Base-by-base conservation (phyloP, 2,113 vertebrate genomes). In the Otolemur garnettii region DNA sequence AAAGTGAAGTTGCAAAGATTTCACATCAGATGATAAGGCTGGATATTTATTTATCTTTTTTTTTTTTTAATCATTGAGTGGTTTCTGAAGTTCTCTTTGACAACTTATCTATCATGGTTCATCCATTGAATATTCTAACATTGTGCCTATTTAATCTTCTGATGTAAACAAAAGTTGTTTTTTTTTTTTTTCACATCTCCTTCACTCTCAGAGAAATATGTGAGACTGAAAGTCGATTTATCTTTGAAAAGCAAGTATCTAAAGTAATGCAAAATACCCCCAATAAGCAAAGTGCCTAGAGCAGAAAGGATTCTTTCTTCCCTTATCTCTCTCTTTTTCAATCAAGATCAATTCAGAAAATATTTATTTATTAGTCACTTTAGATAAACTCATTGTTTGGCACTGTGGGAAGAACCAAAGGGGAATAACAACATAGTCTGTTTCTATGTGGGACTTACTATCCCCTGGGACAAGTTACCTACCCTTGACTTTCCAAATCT, bases 111-210 rank as follows among this genome's bases (percentile, higher is more conserved):
- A 97, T 98, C 98, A 98, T 4, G 0, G 66, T 66, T 45, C 22
- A 93, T 97, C 93, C 92, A 96, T n/a, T 98, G 97, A 97, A 98
- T 98, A 98, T 98, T 98, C 97, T 98, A 98, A 97, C 95, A 97
- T 82, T 83, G 66, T 97, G 92, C 94, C 30, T 96, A 96, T 98
- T 98, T 98, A 98, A 98, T 98, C 98, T 98, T 98, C 96, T 96
- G 95, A 96, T 98, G 97, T 97, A 98, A 98, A 98, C 97, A 98
- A 98, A 98, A 98, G 94, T 97, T 97, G 57, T 72, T 95, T 96
- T 97, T 88, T 93, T 62, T 95, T 97, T 97, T 91, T 91, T 45
- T 85, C 86, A 93, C 94, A 92, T 93, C 95, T 97, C 92, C 89
- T 96, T 96, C 91, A 94, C 82, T 94, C 93, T 72, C 74, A 98